Evolutionary conservation across 2,888 invertebrate species (phyloP), one percentile per base, ranked within the genome.

Genomic region (Cataglyphis albicans): DNA sequence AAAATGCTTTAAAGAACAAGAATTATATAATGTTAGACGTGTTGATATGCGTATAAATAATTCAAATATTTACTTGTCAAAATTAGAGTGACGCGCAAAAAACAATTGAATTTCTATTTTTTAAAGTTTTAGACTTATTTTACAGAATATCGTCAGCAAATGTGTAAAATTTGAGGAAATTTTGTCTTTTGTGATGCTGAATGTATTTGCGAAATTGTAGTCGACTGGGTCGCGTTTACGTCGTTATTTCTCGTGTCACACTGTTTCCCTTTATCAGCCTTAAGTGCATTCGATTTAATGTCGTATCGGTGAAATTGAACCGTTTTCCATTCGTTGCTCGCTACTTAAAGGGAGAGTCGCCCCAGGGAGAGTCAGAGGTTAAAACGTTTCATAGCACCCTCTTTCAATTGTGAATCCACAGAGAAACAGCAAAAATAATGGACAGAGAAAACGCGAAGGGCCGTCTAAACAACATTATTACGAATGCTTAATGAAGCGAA

Each of bases 331-430:
- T 81, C 74, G 72, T 76, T 75, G 63, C 6, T 35, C 64, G 48
- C 29, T 48, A 68, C 80, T 84, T 87, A 76, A 73, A 72, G 48
- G 25, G 80, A 61, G 72, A 65, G 4, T 61, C 76, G 68, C 64
- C 65, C 86, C 63, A 52, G 12, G 18, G 72, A 72, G 67, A 82
- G 64, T 59, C 59, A 35, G 64, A 76, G 76, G 84, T 80, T 81
- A 82, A 86, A 82, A 82, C 57, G 80, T 82, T 82, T 68, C 72
- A 68, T n/a, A 64, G n/a, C 67, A 67, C 57, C 32, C 68, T 63
- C 15, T 57, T 75, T 57, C n/a, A 25, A 12, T 64, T 52, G 29
- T 48, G 76, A 76, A 61, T 72, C 15, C 35, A 75, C 32, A 63
- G 21, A 44, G 73, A 76, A 57, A 29, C 74, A 29, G 48, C 61